Conservation (phyloP, 2,797 vertebrate species). For the Mastacembelus armatus region DNA sequence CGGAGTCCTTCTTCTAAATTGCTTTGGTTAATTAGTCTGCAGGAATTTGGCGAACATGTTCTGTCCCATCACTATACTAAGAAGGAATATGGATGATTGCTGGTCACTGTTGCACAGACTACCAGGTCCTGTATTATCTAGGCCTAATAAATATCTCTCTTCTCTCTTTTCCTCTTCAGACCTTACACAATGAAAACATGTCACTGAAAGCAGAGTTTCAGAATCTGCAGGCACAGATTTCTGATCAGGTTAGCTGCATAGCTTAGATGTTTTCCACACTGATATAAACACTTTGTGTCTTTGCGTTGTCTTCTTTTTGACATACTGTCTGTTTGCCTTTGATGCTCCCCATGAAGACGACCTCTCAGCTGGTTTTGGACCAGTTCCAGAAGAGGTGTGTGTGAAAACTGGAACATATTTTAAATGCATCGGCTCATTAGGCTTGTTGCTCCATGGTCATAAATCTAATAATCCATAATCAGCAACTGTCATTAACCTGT, state of each 20-base stretch:
- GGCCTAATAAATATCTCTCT: background rate
- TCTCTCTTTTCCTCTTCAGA: constrained; percentile 74
- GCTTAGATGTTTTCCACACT: background rate
- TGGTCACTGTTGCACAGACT: background rate
- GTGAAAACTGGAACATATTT: constrained; percentile 27
- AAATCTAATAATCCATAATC: background rate
- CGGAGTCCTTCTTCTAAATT: constrained; percentile 23
- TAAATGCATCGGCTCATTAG: background rate
- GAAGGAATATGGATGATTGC: background rate
- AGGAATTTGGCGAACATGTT: constrained; percentile 36
- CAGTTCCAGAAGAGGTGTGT: constrained; percentile 93
- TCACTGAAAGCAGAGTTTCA: constrained; percentile 91
- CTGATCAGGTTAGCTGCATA: constrained; percentile 88
- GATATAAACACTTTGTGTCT: background rate
- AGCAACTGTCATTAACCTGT: background rate
- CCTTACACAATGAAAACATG: constrained; percentile 93
- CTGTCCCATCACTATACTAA: constrained; percentile 3
- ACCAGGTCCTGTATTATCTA: background rate
- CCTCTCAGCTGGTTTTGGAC: constrained; percentile 86
- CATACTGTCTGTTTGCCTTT: constrained; percentile 28
- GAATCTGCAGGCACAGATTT: constrained; percentile 91
- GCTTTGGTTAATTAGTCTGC: constrained; percentile 29
- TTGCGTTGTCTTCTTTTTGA: constrained; percentile 28
- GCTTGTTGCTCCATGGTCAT: background rate
- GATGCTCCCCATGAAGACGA: constrained; percentile 58